Evolutionary conservation across 1,140 invertebrate genomes (phyloP).

Genomic region (Drosophila busckii): DNA sequence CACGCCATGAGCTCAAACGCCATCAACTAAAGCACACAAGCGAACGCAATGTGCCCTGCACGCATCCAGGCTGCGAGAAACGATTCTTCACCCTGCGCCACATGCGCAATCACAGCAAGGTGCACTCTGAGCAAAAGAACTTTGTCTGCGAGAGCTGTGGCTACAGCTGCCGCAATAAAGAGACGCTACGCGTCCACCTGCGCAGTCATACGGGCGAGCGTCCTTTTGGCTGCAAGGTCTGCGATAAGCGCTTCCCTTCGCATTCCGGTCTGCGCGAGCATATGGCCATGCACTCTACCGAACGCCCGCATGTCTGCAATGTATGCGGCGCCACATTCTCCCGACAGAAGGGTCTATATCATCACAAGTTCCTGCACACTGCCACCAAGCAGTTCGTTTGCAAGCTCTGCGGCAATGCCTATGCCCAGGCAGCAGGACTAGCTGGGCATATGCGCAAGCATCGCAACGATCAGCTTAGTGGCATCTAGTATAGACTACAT

Average conservation of each 20-base stretch:
- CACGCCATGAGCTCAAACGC: constrained; percentile 55
- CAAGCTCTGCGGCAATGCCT: constrained; percentile 69
- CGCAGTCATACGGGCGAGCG: constrained; percentile 90
- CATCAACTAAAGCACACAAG: constrained; percentile 57
- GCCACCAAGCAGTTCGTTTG: constrained; percentile 70
- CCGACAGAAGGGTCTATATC: constrained; percentile 86
- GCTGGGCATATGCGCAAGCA: constrained; percentile 80
- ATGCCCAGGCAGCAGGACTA: constrained; percentile 67
- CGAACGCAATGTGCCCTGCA: constrained; percentile 56
- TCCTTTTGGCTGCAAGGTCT: constrained; percentile 87
- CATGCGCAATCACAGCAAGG: constrained; percentile 61
- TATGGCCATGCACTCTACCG: constrained; percentile 88
- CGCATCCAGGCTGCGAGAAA: constrained; percentile 58
- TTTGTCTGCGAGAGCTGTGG: constrained; percentile 71
- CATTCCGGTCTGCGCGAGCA: constrained; percentile 65
- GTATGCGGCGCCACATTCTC: constrained; percentile 89
- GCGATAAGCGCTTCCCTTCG: constrained; percentile 89
- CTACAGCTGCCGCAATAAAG: constrained; percentile 84
- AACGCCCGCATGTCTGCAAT: constrained; percentile 87
- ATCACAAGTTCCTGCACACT: constrained; percentile 68
- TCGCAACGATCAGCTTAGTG: constrained; percentile 54
- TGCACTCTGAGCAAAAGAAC: constrained; percentile 69
- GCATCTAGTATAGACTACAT: too few species aligned
- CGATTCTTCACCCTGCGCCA: constrained; percentile 55
- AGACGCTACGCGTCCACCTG: constrained; percentile 91